phyloP scores from a whole-genome alignment of 2,113 vertebrate species.

The Nyctibius bracteatus region DNA sequence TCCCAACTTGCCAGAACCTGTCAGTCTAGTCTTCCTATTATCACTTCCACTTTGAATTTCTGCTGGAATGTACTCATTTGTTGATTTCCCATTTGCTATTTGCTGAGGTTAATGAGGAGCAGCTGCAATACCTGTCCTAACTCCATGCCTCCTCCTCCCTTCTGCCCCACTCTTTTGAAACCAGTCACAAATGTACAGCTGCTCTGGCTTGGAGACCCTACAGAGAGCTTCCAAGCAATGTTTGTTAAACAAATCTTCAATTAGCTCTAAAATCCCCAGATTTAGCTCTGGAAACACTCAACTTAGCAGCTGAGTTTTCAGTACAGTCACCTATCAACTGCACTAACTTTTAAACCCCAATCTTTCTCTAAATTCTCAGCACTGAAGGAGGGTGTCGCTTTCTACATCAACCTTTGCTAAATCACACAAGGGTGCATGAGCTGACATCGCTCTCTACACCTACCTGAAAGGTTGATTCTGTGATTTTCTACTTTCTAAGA shows the following conservation, averaged over 20 bases:
- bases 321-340: not conserved
- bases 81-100: not conserved
- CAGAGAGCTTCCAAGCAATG: not conserved
- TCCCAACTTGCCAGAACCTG: not conserved
- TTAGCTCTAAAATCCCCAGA: not conserved
- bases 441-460: too few relatives aligned
- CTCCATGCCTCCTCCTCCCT: not conserved
- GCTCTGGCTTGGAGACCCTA: not conserved
- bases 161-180: not conserved
- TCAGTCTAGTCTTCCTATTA: conserved; percentile 3
- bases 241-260: conserved; percentile 22
- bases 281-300: conserved; percentile 34
- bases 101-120: not conserved
- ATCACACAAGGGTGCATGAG: not conserved
- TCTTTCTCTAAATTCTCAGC: not conserved
- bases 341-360: not conserved
- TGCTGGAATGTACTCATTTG: not conserved
- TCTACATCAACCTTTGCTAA: not conserved
- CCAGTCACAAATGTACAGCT: not conserved
- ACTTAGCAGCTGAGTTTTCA: not conserved
- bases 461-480: too few relatives aligned
- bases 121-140: conserved; percentile 20
- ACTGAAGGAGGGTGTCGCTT: not conserved
- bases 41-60: conserved; percentile 16
- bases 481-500: not conserved